phyloP scores from a whole-genome alignment of 1,140 invertebrate genomes.

The Lucilia sericata region DNA sequence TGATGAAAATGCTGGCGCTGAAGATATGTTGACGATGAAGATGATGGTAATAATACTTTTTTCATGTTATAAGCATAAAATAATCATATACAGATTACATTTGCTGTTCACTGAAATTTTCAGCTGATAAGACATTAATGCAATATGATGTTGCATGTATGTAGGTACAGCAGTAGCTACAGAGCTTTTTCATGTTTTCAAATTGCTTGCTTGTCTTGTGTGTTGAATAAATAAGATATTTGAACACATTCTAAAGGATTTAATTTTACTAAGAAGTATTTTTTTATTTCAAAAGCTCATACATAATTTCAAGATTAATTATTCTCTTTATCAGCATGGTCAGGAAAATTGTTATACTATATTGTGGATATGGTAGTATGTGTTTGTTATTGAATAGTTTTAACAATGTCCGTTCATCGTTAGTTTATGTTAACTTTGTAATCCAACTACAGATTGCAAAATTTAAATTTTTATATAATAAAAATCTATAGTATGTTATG shows the following conservation, averaged over 20 bases:
- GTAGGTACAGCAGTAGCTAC: background rate
- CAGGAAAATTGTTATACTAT: too few species aligned
- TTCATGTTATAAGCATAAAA: slow-evolving; percentile 4
- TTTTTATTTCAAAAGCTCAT: background rate
- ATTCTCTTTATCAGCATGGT: too few species aligned
- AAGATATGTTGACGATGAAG: background rate
- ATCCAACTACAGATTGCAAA: too few species aligned
- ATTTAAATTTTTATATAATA: too few species aligned
- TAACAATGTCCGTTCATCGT: too few species aligned
- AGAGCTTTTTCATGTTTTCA: background rate
- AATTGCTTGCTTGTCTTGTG: background rate
- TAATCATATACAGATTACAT: background rate
- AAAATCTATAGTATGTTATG: too few species aligned
- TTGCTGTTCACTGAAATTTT: background rate
- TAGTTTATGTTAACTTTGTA: too few species aligned
- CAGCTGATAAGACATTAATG: slow-evolving; percentile 4
- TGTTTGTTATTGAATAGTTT: too few species aligned
- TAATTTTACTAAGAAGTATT: background rate
- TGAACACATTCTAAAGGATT: background rate
- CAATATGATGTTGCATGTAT: slow-evolving; percentile 11
- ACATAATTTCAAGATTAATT: too few species aligned
- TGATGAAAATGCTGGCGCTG: background rate
- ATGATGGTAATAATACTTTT: background rate
- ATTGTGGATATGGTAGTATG: too few species aligned
- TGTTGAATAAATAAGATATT: background rate